Evolutionary conservation across 2,113 vertebrate genomes (phyloP).

Genomic region (Calyptomena viridis): DNA sequence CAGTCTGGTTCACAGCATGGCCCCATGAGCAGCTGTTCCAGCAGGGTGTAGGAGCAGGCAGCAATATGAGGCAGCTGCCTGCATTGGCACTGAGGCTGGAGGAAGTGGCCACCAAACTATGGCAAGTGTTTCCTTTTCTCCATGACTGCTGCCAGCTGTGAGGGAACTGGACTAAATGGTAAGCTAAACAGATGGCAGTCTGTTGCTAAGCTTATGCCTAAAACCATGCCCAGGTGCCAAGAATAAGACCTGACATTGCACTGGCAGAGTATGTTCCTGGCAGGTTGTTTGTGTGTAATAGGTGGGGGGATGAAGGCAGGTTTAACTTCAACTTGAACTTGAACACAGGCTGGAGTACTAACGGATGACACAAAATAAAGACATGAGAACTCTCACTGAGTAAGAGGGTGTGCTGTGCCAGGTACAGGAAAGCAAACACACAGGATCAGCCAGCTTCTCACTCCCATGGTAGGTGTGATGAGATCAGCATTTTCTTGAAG

Average conservation of each 20-base stretch:
- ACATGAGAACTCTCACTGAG: not conserved
- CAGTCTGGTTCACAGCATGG: not conserved
- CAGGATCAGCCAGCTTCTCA: not conserved
- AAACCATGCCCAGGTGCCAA: not conserved
- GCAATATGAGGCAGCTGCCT: not conserved
- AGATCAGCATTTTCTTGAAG: not conserved
- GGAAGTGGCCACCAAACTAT: not conserved
- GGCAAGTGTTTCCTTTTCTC: not conserved
- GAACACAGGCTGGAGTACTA: not conserved
- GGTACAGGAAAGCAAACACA: not conserved
- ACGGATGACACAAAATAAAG: not conserved
- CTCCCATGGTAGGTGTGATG: not conserved
- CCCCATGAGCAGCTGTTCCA: not conserved
- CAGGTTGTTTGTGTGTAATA: not conserved
- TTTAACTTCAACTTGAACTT: not conserved
- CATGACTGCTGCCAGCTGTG: not conserved
- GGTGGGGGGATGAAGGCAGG: not conserved
- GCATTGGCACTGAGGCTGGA: not conserved
- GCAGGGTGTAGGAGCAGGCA: not conserved
- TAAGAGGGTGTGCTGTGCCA: not conserved
- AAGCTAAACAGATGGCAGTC: not conserved
- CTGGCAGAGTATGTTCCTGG: not conserved
- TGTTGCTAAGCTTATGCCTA: not conserved
- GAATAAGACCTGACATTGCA: not conserved
- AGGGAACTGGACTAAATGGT: not conserved